A percentile compares a stretch with the other conserved stretches of the same genome.
phyloP scores from a whole-genome alignment of 1,140 invertebrate genomes.

The Lanistes nyassanus region DNA sequence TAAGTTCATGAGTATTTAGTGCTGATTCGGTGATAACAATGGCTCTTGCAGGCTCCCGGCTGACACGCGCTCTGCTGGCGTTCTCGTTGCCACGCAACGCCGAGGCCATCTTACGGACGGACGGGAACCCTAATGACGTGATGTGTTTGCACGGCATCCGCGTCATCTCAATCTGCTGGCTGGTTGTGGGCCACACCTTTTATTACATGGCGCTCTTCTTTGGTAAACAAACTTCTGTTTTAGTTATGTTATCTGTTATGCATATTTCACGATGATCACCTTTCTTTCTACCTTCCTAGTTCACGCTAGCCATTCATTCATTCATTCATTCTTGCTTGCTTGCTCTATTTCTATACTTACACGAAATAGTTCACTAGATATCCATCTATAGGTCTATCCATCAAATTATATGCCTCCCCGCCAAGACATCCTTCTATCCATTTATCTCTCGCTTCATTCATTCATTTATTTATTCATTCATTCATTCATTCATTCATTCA shows the following conservation, averaged over 20 bases:
- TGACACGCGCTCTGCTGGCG: constrained; percentile 4
- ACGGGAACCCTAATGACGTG: not conserved
- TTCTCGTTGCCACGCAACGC: constrained; percentile 31
- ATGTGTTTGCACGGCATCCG: constrained; percentile 48
- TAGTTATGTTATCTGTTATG: not conserved
- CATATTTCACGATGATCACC: not conserved
- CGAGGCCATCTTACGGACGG: constrained; percentile 18
- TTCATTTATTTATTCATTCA: too few relatives aligned
- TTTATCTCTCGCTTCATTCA: too few relatives aligned
- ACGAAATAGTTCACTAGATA: too few relatives aligned
- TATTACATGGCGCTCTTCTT: constrained; percentile 7
- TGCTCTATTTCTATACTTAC: too few relatives aligned
- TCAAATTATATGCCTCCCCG: too few relatives aligned
- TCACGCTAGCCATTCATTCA: too few relatives aligned
- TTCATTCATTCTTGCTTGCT: too few relatives aligned
- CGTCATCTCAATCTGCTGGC: constrained; percentile 51
- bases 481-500: too few relatives aligned
- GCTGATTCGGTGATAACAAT: too few relatives aligned
- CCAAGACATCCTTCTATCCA: too few relatives aligned
- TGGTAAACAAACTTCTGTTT: not conserved
- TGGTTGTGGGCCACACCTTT: constrained; percentile 45
- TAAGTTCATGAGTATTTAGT: too few relatives aligned
- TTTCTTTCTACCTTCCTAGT: not conserved
- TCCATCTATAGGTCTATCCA: too few relatives aligned
- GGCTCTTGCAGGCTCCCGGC: not conserved